phyloP scores from a whole-genome alignment of 1,140 invertebrate genomes.

The Aradophagus sp. region DNA sequence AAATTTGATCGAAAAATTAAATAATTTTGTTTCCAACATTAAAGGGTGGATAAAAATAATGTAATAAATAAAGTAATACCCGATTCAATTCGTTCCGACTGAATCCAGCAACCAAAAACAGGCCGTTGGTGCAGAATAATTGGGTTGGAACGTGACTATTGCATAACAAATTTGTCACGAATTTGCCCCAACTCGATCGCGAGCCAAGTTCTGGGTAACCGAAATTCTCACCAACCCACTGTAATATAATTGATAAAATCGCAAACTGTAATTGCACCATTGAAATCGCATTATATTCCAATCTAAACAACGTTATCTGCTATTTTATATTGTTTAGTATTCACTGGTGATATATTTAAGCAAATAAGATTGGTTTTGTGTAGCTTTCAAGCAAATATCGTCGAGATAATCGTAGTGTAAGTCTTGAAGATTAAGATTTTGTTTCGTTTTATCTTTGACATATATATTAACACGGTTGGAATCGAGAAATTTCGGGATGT shows the following conservation, averaged over 20 bases:
- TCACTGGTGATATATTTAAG: too few relatives aligned
- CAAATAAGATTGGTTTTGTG: too few relatives aligned
- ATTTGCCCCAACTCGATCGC: slow-evolving; percentile 63
- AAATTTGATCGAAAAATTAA: too few relatives aligned
- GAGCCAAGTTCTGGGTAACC: slow-evolving; percentile 66
- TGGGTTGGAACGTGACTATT: slow-evolving; percentile 72
- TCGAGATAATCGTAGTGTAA: too few relatives aligned
- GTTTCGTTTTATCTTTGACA: too few relatives aligned
- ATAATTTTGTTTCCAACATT: too few relatives aligned
- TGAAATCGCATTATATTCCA: slow-evolving; percentile 13
- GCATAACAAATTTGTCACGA: slow-evolving; percentile 71
- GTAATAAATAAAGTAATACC: slow-evolving; percentile 11
- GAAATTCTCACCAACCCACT: slow-evolving; percentile 70
- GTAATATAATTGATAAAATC: slow-evolving; percentile 17
- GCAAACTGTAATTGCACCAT: slow-evolving; percentile 5
- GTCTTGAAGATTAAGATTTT: too few relatives aligned
- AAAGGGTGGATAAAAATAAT: not conserved
- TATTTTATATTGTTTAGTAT: too few relatives aligned
- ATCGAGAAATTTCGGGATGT: too few relatives aligned
- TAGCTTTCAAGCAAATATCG: too few relatives aligned
- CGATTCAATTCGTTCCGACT: slow-evolving; percentile 75
- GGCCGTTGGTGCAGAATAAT: slow-evolving; percentile 77
- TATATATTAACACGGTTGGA: too few relatives aligned
- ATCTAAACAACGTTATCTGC: slow-evolving; percentile 10
- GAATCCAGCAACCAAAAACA: slow-evolving; percentile 78